Percentiles rank a stretch among this genome's conserved stretches.
Evolutionary conservation across 2,888 invertebrate species (phyloP).

Genomic region (Prosapia bicincta): DNA sequence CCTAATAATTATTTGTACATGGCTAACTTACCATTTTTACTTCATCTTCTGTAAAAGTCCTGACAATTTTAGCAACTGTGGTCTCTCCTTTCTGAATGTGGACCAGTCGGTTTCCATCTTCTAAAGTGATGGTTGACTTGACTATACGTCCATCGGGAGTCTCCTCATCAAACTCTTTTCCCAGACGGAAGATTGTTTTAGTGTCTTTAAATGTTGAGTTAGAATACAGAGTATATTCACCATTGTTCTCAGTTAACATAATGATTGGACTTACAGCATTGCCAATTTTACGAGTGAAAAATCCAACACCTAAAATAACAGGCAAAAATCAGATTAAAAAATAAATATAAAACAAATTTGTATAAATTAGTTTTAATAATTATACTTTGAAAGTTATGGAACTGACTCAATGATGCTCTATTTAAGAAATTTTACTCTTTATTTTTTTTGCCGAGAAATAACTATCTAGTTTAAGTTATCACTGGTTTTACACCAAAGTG

Average conservation of each 20-base stretch:
- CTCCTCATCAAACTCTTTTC: conserved; percentile 85
- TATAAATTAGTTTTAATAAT: no score
- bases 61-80: conserved; percentile 62
- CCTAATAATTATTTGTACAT: no score
- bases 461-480: no score
- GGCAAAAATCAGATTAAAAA: no score
- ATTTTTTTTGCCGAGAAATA: no score
- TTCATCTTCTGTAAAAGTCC: conserved; percentile 71
- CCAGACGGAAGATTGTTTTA: conserved; percentile 75
- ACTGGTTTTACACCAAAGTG: no score
- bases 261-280: conserved; percentile 76
- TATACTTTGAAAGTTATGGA: no score
- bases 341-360: no score
- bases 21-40: conserved; percentile 72
- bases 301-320: conserved; percentile 72
- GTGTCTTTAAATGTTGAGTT: conserved; percentile 86
- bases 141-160: conserved; percentile 87
- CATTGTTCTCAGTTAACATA: conserved; percentile 69
- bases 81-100: conserved; percentile 79
- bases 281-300: conserved; percentile 85
- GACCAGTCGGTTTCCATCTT: conserved; percentile 75
- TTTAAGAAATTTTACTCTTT: no score
- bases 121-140: conserved; percentile 62
- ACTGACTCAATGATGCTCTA: no score
- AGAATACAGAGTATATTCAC: conserved; percentile 69